Base-by-base conservation (phyloP, 2,888 invertebrate genomes). In the Hemaris fuciformis region DNA sequence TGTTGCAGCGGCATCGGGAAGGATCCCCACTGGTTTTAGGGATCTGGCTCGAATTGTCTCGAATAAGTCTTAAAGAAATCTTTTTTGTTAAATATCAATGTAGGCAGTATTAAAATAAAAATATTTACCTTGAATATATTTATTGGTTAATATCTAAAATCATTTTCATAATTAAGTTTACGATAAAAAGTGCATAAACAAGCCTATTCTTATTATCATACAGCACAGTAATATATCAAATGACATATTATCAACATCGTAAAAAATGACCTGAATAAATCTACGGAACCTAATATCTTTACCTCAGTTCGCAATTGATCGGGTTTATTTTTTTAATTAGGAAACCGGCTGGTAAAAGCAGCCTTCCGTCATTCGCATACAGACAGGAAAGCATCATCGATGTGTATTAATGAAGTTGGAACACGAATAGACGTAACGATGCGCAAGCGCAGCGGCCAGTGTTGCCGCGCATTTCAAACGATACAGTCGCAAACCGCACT, bases 311-410 rank as follows among this genome's bases (percentile, higher is more conserved):
- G 68, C 67, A 66, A 65, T 63, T 42, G 61, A 66, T 66, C 64
- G 66, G 4, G 31, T 31, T 66, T 65, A 77, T 82, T 82, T 89
- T 91, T 90, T 89, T 86, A 87, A 91, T 88, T 87, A 91, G 90
- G 89, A 91, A 91, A 89, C 88, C 83, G 86, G 81, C 85, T 83
- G 76, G 88, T 88, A 88, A 88, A 91, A 89, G 87, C 86, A 84
- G 83, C 84, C 89, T 91, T 91, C 90, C 90, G 90, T 88, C 90
- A 87, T 85, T 74, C 79, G 67, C 71, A 76, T 77, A 75, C 73
- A 75, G 80, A 84, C 88, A 90, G 90, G 90, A 88, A 91, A 89
- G 89, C 85, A 89, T 84, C 84, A 81, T 79, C 83, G 85, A 83
- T 85, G 84, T 81, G 85, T 88, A 87, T 85, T 91, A 91, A 91